Conservation (phyloP, 2,113 vertebrate species). For the Microtus oregoni region DNA sequence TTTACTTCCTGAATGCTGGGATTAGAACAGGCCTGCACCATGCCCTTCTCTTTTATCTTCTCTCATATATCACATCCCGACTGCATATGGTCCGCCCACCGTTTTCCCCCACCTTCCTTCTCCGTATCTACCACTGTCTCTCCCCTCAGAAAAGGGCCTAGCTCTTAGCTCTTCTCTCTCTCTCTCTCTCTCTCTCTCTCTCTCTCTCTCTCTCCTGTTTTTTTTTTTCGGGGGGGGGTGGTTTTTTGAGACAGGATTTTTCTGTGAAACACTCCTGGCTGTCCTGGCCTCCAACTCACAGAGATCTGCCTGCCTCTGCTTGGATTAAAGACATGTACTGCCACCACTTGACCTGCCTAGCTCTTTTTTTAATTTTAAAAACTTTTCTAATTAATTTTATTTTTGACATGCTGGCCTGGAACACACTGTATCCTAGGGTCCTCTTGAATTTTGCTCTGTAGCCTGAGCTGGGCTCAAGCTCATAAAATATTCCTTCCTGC, state of each 20-base stretch:
- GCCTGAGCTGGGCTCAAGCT: not conserved
- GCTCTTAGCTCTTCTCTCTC: too few relatives aligned
- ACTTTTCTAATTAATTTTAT: too few relatives aligned
- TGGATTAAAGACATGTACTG: too few relatives aligned
- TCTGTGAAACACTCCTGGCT: too few relatives aligned
- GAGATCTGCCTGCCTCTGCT: too few relatives aligned
- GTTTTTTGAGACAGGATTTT: too few relatives aligned
- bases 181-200: too few relatives aligned
- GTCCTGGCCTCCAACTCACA: too few relatives aligned
- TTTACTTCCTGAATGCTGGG: not conserved
- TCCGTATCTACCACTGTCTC: not conserved
- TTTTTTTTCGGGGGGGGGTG: accelerated
- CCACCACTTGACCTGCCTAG: too few relatives aligned
- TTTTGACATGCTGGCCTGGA: not conserved
- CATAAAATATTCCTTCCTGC: not conserved
- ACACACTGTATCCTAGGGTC: not conserved
- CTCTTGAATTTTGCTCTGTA: not conserved
- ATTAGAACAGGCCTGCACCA: not conserved
- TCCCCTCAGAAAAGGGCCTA: not conserved
- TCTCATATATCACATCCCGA: not conserved
- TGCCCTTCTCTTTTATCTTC: not conserved
- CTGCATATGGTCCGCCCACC: not conserved
- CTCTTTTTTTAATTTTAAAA: not conserved
- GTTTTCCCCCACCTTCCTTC: not conserved
- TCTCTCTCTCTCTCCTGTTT: too few relatives aligned